Base-by-base conservation (phyloP, 2,113 vertebrate species). In the Amia ocellicauda region DNA sequence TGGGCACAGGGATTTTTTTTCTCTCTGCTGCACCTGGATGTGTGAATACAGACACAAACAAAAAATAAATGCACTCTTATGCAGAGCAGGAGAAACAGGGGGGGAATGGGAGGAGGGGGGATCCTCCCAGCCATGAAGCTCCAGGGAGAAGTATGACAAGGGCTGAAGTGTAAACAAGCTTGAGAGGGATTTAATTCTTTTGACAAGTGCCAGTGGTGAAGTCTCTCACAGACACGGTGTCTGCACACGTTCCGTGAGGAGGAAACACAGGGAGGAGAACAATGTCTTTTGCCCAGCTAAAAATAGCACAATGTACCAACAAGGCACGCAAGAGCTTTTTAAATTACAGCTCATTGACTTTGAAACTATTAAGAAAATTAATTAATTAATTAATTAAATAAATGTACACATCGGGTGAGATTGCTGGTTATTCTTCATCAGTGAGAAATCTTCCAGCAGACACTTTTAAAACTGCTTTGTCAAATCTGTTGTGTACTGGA, bases 151-250 rank as follows among this genome's bases (percentile, higher is more conserved):
- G 71, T 84, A 66, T 88, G 89, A 89, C 87, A 87, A 85, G 85
- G 72, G 74, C 83, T 83, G 84, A 89, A 86, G 88, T 89, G 87
- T 88, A 88, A 90, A 87, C 86, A 88, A 85, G 83, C 83, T 80
- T 85, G 85, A 86, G 83, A 85, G 84, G 84, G 83, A 88, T 88
- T 86, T 90, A 85, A 89, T 91, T 88, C 86, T 88, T 86, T 68
- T 87, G 88, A 91, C 88, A 90, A 86, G 83, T 50, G 66, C 85
- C 86, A 74, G 78, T 81, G 84, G 84, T 88, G 84, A 80, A 77
- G 69, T 83, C 82, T 85, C 86, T 78, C 82, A 78, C 66, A 80
- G 83, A 76, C 80, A 75, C 70, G 68, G 84, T 86, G 86, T 84
- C 86, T 87, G 87, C 82, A 80, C 79, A 78, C 74, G 71, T 82